Percentiles rank a stretch among this genome's conserved stretches.
Evolutionary conservation across 2,797 vertebrate species (phyloP).

Genomic region (Acanthornis magna): DNA sequence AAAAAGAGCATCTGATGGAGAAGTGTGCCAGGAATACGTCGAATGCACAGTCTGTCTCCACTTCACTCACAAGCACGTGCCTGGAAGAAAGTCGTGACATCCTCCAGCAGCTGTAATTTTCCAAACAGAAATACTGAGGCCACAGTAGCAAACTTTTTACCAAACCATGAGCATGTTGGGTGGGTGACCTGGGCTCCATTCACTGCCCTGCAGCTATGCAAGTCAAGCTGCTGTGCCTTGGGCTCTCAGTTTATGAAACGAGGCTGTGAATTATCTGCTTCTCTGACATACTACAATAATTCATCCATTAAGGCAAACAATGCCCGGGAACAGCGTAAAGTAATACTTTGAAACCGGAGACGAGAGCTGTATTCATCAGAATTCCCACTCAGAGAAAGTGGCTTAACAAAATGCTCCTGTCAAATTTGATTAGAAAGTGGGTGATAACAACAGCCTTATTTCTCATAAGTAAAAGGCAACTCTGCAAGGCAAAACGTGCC

Average conservation of each 20-base stretch:
- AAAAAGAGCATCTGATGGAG: background rate
- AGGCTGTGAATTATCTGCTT: background rate
- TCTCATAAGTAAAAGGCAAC: background rate
- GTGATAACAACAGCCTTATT: slow-evolving; percentile 45
- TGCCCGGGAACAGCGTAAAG: slow-evolving; percentile 16
- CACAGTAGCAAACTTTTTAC: background rate
- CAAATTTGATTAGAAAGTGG: slow-evolving; percentile 42
- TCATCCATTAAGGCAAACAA: slow-evolving; percentile 28
- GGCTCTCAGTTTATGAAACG: background rate
- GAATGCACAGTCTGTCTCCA: accelerated
- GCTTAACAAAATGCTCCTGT: slow-evolving; percentile 47
- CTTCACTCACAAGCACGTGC: background rate
- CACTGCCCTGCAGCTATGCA: background rate
- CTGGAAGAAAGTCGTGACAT: background rate
- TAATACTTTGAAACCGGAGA: background rate
- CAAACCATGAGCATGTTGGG: background rate
- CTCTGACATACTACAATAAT: slow-evolving; percentile 3
- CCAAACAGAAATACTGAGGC: background rate
- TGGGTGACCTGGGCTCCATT: background rate
- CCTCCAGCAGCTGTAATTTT: background rate
- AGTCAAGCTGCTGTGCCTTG: background rate
- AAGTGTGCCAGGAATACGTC: accelerated
- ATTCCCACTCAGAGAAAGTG: slow-evolving; percentile 41
- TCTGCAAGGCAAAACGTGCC: background rate
- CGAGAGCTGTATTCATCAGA: background rate